A percentile compares a stretch with the other conserved stretches of the same genome.
Conservation (phyloP, 2,797 vertebrate genomes). For the Hypotaenidia philippensis region DNA sequence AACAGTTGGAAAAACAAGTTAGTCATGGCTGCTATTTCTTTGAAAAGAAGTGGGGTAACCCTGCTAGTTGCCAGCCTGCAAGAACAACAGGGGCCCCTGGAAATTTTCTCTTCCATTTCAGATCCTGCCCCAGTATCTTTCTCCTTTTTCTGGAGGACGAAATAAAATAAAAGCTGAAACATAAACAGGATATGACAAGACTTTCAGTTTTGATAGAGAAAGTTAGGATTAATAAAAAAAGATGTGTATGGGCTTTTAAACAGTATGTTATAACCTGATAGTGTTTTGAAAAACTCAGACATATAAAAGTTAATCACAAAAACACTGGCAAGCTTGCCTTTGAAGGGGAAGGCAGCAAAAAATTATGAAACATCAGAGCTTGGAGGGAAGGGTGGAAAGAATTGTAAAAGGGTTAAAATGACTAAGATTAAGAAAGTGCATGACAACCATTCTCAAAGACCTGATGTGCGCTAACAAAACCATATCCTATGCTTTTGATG, state of each 20-base stretch:
- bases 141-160: neutral
- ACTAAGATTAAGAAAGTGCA: constrained; percentile 59
- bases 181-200: constrained; percentile 4
- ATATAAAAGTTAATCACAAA: constrained; percentile 55
- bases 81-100: neutral
- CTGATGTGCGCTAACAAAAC: constrained; percentile 54
- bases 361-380: constrained; percentile 31
- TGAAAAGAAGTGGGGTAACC: neutral
- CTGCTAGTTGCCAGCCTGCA: neutral
- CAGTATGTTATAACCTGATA: neutral
- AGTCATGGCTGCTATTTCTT: neutral
- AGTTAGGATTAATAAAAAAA: constrained; percentile 17
- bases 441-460: constrained; percentile 59
- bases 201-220: constrained; percentile 21
- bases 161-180: constrained; percentile 20
- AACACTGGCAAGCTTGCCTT: constrained; percentile 29
- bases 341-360: constrained; percentile 48
- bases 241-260: constrained; percentile 22
- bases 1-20: neutral
- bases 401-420: constrained; percentile 53
- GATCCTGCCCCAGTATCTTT: neutral
- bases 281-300: constrained; percentile 27
- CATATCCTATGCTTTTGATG: constrained; percentile 71
- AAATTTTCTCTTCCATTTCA: neutral
- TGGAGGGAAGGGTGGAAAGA: neutral